phyloP scores from a whole-genome alignment of 1,140 invertebrate species.

The Ditylenchus dipsaci region DNA sequence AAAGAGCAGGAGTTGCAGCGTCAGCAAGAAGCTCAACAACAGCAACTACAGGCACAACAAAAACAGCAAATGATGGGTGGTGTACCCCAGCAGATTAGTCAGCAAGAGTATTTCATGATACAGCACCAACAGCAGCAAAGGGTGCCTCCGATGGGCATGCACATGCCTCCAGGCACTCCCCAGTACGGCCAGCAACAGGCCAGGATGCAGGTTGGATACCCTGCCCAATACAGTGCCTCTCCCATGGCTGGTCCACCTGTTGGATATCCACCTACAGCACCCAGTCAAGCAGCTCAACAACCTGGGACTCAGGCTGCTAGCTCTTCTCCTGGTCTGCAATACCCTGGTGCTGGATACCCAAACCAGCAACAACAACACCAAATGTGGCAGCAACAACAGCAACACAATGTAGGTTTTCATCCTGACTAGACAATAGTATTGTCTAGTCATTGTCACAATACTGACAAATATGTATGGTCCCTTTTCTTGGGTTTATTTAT shows the following conservation, averaged over 20 bases:
- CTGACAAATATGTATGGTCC: no score
- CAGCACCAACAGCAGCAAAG: conserved; percentile 11
- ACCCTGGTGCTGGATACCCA: not conserved
- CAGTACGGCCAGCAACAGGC: not conserved
- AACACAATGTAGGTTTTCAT: conserved; percentile 9
- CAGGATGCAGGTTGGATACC: conserved; percentile 1
- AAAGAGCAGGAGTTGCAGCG: conserved; percentile 18
- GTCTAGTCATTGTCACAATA: no score
- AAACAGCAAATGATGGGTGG: conserved; percentile 6
- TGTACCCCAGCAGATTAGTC: conserved; percentile 7
- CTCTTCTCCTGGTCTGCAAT: not conserved
- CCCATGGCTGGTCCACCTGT: no score
- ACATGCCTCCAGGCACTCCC: not conserved
- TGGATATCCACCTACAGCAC: no score
- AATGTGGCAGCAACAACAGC: conserved; percentile 24
- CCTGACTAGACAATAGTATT: no score
- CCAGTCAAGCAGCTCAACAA: no score
- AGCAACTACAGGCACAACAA: conserved; percentile 9
- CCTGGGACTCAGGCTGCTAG: not conserved
- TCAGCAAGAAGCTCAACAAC: conserved; percentile 14
- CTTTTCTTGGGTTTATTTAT: no score
- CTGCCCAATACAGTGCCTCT: no score
- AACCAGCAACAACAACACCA: conserved; percentile 16
- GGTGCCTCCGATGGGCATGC: conserved; percentile 8
- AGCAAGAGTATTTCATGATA: conserved; percentile 6